Percentiles rank a stretch among this genome's conserved stretches.
phyloP scores from a whole-genome alignment of 2,113 vertebrate species.

The Daphoenositta chrysoptera region DNA sequence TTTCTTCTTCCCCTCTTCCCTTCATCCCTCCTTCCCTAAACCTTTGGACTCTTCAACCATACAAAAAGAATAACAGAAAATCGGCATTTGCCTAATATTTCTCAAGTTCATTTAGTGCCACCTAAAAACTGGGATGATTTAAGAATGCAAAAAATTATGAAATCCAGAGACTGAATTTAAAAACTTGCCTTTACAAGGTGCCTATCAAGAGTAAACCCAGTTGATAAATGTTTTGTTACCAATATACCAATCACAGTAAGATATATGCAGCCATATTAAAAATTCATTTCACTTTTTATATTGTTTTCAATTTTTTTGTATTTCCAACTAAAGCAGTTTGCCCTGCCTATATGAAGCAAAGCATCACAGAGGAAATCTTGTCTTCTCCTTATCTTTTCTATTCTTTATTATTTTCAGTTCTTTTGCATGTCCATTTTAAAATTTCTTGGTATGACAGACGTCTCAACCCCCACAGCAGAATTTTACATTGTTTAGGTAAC shows the following conservation, averaged over 20 bases:
- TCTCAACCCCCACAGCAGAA: neutral
- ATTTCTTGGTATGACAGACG: neutral
- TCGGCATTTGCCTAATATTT: neutral
- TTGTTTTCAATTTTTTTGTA: neutral
- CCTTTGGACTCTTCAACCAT: neutral
- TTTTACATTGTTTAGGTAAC: constrained; percentile 13
- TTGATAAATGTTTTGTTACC: neutral
- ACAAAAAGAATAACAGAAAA: neutral
- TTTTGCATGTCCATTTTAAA: neutral
- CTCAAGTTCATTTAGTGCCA: neutral
- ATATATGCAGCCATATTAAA: neutral
- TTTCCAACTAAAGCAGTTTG: neutral
- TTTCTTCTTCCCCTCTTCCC: neutral
- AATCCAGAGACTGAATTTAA: neutral
- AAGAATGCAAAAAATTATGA: neutral
- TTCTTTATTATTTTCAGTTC: neutral
- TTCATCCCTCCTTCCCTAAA: neutral
- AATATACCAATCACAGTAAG: neutral
- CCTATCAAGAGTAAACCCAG: neutral
- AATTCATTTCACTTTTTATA: neutral
- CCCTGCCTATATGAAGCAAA: neutral
- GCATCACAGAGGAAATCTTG: neutral
- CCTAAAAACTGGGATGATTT: neutral
- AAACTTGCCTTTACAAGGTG: neutral
- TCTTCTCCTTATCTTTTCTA: neutral